Conservation (phyloP, 2,797 vertebrate species). For the Clarias fuscus region DNA sequence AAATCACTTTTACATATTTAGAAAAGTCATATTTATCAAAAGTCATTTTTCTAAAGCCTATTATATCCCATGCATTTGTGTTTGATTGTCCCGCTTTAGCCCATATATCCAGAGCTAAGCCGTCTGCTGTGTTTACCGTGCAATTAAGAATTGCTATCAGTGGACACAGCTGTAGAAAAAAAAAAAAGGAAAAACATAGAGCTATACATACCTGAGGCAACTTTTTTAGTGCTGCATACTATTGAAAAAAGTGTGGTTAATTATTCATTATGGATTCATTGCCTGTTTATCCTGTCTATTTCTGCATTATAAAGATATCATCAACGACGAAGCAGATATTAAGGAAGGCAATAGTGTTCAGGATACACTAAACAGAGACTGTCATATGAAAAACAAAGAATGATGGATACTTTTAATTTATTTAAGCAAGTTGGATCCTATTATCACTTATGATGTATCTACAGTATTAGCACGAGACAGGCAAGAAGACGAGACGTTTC, state of each 20-base stretch:
- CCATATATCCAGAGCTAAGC: slow-evolving; percentile 12
- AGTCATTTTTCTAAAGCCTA: slow-evolving; percentile 8
- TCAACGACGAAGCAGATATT: not conserved
- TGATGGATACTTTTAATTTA: not conserved
- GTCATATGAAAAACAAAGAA: not conserved
- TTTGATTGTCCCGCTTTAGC: slow-evolving; percentile 8
- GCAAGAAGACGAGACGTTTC: not conserved
- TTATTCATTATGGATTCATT: not conserved
- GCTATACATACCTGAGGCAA: not conserved
- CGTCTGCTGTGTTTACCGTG: not conserved
- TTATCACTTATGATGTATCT: not conserved
- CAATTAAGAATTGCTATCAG: slow-evolving; percentile 23
- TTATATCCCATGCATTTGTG: slow-evolving; percentile 17
- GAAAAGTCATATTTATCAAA: slow-evolving; percentile 24
- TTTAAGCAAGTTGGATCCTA: not conserved
- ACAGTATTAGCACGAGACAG: not conserved
- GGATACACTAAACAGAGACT: not conserved
- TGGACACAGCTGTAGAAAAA: slow-evolving; percentile 22
- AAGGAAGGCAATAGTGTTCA: not conserved
- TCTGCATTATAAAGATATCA: not conserved
- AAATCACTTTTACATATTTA: not conserved
- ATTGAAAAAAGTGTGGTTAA: not conserved
- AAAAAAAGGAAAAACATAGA: too few species aligned
- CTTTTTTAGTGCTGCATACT: not conserved
- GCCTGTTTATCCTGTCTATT: not conserved